Evolutionary conservation across 2,888 invertebrate genomes (phyloP).

Genomic region (Erannis defoliaria): DNA sequence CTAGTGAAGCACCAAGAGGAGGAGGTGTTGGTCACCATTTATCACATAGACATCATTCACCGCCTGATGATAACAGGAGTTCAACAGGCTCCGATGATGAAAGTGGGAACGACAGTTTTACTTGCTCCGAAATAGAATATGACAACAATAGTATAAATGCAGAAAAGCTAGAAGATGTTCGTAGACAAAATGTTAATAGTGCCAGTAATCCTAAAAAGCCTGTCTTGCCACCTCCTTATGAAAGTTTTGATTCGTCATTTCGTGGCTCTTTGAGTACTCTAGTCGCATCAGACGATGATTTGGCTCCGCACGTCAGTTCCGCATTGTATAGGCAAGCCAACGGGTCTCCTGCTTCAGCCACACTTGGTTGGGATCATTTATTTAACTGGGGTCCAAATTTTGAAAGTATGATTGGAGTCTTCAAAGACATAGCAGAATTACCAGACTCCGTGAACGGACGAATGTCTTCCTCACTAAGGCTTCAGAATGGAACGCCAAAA

Average conservation of each 20-base stretch:
- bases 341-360: constrained; percentile 92
- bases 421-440: constrained; percentile 97
- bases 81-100: constrained; percentile 95
- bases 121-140: constrained; percentile 99
- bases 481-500: constrained; percentile 92
- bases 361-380: constrained; percentile 97
- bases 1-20: constrained; percentile 92
- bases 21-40: constrained; percentile 89
- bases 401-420: constrained; percentile 97
- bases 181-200: constrained; percentile 85
- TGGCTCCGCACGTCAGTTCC: constrained; percentile 93
- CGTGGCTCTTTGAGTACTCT: constrained; percentile 97
- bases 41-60: constrained; percentile 91
- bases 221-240: constrained; percentile 92
- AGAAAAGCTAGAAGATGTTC: constrained; percentile 90
- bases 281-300: constrained; percentile 97
- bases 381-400: constrained; percentile 99
- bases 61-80: constrained; percentile 91
- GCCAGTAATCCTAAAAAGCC: constrained; percentile 87
- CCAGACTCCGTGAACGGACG: constrained; percentile 93
- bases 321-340: constrained; percentile 92
- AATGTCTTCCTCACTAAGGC: constrained; percentile 90
- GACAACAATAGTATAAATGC: constrained; percentile 95
- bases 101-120: constrained; percentile 98
- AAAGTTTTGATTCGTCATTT: constrained; percentile 97